Conservation (phyloP, 2,113 vertebrate species). For the Hiodon tergisus region DNA sequence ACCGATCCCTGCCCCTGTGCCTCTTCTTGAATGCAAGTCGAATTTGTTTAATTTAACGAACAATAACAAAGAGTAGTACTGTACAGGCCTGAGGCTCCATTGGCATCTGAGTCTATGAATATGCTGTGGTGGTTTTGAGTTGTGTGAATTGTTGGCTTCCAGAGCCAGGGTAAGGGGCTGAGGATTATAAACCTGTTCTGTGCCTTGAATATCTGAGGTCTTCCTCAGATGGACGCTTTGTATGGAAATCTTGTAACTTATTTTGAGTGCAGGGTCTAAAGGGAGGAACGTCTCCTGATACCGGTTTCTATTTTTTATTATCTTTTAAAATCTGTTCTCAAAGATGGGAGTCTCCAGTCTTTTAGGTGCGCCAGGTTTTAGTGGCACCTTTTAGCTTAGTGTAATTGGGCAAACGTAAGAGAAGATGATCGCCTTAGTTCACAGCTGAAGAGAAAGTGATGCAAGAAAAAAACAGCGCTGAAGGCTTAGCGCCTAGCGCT, state of each 20-base stretch:
- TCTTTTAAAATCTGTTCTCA: neutral
- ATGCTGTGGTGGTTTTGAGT: neutral
- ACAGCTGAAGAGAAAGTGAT: neutral
- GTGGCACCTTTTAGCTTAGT: neutral
- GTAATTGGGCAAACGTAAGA: neutral
- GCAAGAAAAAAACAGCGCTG: too few species aligned
- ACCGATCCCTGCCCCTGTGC: too few species aligned
- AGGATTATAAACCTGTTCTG: constrained; percentile 40
- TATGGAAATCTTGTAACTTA: constrained; percentile 22
- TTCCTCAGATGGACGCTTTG: constrained; percentile 37
- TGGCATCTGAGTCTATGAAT: neutral
- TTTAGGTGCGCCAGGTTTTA: neutral
- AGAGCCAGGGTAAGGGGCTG: constrained; percentile 17
- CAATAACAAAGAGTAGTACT: constrained; percentile 9
- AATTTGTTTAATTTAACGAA: constrained; percentile 3
- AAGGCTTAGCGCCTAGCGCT: constrained; percentile 22
- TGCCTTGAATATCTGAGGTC: constrained; percentile 55
- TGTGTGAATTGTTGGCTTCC: neutral
- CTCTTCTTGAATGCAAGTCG: neutral
- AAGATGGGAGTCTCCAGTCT: neutral
- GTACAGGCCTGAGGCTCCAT: neutral
- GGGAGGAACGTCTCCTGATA: constrained; percentile 12
- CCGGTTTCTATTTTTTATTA: neutral
- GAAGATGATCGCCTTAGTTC: neutral
- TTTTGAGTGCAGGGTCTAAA: constrained; percentile 33